Percentiles rank a stretch among this genome's conserved stretches.
Evolutionary conservation across 2,797 vertebrate species (phyloP).

Genomic region (Esox masquinongy): DNA sequence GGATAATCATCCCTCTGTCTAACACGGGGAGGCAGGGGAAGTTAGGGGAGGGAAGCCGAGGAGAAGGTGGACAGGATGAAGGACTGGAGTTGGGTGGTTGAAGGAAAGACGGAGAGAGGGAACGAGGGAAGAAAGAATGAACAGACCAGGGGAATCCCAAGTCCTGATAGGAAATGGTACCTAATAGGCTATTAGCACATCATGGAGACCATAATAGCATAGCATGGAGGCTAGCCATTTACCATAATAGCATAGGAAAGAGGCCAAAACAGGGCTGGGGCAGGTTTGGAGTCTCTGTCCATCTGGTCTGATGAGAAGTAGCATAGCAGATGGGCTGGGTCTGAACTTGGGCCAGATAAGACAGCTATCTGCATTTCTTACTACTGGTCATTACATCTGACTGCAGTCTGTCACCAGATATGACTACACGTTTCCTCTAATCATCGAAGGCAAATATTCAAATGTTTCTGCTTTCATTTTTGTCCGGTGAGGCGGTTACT

Average conservation of each 20-base stretch:
- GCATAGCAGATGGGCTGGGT: constrained; percentile 10
- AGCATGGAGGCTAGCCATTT: constrained; percentile 3
- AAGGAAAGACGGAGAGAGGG: not conserved
- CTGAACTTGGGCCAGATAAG: not conserved
- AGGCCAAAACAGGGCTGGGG: not conserved
- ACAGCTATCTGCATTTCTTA: not conserved
- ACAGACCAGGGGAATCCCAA: not conserved
- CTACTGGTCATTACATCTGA: too few species aligned
- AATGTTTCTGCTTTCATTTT: too few species aligned
- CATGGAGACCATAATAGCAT: not conserved
- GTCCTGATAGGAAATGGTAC: not conserved
- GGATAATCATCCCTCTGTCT: constrained; percentile 13
- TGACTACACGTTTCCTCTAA: too few species aligned
- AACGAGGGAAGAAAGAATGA: constrained; percentile 9
- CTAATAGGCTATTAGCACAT: not conserved
- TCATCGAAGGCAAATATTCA: too few species aligned
- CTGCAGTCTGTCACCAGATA: too few species aligned
- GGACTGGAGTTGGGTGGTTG: not conserved
- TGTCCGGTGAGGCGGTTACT: too few species aligned
- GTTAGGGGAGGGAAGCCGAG: constrained; percentile 11
- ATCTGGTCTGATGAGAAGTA: constrained; percentile 16
- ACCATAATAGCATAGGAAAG: not conserved
- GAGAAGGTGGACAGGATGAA: constrained; percentile 30
- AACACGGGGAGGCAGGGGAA: constrained; percentile 4
- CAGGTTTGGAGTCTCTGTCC: constrained; percentile 12